Evolutionary conservation across 2,797 vertebrate genomes (phyloP), one percentile per base, ranked within the genome.

Genomic region (Ciconia nigra): DNA sequence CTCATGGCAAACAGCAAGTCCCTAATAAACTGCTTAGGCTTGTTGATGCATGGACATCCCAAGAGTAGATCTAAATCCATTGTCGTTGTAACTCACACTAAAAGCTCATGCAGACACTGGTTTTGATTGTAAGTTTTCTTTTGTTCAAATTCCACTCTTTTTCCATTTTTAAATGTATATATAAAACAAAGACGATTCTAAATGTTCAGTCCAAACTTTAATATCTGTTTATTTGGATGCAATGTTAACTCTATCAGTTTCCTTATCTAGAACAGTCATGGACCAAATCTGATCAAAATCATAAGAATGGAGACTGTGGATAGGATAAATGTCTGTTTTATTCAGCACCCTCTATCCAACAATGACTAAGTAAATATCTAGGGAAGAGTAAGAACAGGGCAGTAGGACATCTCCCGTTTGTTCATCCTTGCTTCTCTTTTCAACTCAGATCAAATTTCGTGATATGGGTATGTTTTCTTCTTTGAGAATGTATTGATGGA

Each of bases 31-130:
- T 69, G 21, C 28, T 29, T 44, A 33, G 63, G 13, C 37, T 62
- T 73, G 10, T 51, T 57, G 28, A 35, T 83, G 20, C 44, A 10
- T 44, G 20, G 19, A 73, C 85, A 63, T 55, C 9, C 12, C 4
- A 65, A n/a, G 20, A 67, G 7, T 6, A 77, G 26, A 17, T 66
- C 26, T 73, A 37, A 80, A 55, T 35, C 35, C 1, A 1, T 47
- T 81, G 13, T 24, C 14, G 8, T 25, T 86, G 8, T 46, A 80
- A 22, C 26, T 69, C 19, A 6, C 1, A 5, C 9, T 55, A 39
- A 71, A 62, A 59, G 25, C 21, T 73, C 5, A 39, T 1, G 1
- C 8, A 39, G 14, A 42, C 1, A 1, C 31, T 55, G 6, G 2
- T 77, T 77, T 69, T 41, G 11, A 37, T 70, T 80, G 57, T 13